phyloP scores from a whole-genome alignment of 1,140 invertebrate genomes.

The Drosophila tsacasi region DNA sequence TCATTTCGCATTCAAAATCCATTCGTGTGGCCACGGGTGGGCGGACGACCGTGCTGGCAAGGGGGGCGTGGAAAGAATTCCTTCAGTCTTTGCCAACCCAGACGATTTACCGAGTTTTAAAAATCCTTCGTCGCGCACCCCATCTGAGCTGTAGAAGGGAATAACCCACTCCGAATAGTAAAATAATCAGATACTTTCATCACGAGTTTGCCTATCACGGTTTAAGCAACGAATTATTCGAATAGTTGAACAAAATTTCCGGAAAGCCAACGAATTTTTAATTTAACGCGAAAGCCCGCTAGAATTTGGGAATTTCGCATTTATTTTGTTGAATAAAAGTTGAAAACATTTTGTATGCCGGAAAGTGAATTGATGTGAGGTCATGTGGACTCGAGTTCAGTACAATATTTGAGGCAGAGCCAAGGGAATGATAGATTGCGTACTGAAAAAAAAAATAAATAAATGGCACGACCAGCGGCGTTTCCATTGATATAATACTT shows the following conservation, averaged over 20 bases:
- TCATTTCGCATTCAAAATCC: constrained; percentile 71
- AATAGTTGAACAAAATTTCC: neutral
- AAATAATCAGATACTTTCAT: constrained; percentile 12
- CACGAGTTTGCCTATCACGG: neutral
- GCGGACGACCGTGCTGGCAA: constrained; percentile 1
- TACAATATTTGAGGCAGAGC: constrained; percentile 9
- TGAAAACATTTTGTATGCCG: constrained; percentile 15
- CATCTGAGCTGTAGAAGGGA: neutral
- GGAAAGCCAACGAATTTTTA: neutral
- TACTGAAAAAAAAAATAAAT: constrained; percentile 32
- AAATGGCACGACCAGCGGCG: constrained; percentile 15
- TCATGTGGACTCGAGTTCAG: constrained; percentile 30
- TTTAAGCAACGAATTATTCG: neutral
- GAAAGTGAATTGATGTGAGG: constrained; percentile 29
- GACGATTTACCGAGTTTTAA: constrained; percentile 42
- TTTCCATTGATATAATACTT: constrained; percentile 34
- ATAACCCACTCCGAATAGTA: neutral
- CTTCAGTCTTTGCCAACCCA: constrained; percentile 12
- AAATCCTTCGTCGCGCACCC: neutral
- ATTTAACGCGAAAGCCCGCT: neutral
- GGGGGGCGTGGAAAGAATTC: constrained; percentile 19
- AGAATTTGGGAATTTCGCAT: constrained; percentile 7
- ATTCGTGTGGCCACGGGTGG: constrained; percentile 46
- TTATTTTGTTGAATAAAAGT: constrained; percentile 29
- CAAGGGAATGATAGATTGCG: constrained; percentile 26